Percentiles rank a stretch among this genome's conserved stretches.
These are phyloP conservation scores for Lateolabrax maculatus DNA, from an alignment of 2,797 vertebrate species.

Conservation along the genomic window DNA sequence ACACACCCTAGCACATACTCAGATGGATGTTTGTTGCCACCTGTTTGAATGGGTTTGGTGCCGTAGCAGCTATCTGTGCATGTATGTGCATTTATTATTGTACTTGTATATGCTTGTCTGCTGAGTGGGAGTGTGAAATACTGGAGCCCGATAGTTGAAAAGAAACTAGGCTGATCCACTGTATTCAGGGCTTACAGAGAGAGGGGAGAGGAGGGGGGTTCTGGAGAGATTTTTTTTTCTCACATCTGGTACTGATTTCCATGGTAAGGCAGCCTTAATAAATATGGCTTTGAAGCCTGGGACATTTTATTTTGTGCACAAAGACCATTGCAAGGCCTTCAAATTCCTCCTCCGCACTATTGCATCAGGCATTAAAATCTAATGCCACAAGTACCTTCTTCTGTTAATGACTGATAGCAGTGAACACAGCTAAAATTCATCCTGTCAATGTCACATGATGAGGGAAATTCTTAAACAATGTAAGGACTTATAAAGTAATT, in stretches of 20 bases:
- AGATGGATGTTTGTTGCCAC: neutral
- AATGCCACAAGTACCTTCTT: slow-evolving; percentile 76
- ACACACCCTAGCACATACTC: neutral
- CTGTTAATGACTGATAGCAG: slow-evolving; percentile 61
- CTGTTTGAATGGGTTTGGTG: neutral
- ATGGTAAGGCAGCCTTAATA: slow-evolving; percentile 92
- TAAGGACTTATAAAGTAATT: neutral
- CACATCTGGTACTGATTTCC: slow-evolving; percentile 95
- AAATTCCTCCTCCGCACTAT: slow-evolving; percentile 88
- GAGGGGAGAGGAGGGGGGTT: slow-evolving; percentile 57
- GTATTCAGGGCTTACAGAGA: slow-evolving; percentile 60
- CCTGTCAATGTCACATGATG: slow-evolving; percentile 30
- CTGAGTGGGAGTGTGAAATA: slow-evolving; percentile 58
- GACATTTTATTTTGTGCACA: slow-evolving; percentile 92
- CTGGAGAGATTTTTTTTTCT: slow-evolving; percentile 79
- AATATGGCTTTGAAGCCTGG: slow-evolving; percentile 92
- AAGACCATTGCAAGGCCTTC: slow-evolving; percentile 86
- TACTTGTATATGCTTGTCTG: slow-evolving; percentile 38
- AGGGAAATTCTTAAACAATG: slow-evolving; percentile 25
- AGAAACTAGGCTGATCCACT: slow-evolving; percentile 62
- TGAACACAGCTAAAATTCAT: slow-evolving; percentile 30
- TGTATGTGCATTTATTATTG: slow-evolving; percentile 23
- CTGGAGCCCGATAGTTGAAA: slow-evolving; percentile 54
- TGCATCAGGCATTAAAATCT: slow-evolving; percentile 86
- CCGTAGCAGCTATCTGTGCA: neutral